Conservation (phyloP, 1,140 invertebrate genomes). For the Rhyacophila brunnea region DNA sequence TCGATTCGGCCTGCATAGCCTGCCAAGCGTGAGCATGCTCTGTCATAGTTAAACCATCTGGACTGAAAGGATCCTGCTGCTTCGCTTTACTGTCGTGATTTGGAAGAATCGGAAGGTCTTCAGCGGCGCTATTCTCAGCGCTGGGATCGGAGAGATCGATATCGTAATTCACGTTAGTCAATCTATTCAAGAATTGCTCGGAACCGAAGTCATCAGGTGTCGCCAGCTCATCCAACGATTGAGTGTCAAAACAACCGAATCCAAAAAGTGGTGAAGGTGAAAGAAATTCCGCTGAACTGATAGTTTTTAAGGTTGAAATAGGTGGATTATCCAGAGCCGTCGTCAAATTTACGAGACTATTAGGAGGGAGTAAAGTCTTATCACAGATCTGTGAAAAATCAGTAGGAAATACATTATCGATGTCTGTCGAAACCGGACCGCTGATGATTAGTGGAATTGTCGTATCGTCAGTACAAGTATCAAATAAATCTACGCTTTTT, state of each 20-base stretch:
- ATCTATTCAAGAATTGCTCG: constrained; percentile 52
- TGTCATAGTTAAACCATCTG: constrained; percentile 38
- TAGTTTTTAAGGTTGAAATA: constrained; percentile 30
- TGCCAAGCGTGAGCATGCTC: constrained; percentile 35
- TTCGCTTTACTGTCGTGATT: neutral
- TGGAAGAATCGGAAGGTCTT: constrained; percentile 52
- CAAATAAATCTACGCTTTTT: constrained; percentile 26
- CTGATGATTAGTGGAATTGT: constrained; percentile 22
- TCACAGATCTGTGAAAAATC: neutral
- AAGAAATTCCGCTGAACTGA: constrained; percentile 48
- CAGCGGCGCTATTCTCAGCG: constrained; percentile 64
- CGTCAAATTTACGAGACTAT: constrained; percentile 32
- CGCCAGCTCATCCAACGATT: constrained; percentile 55
- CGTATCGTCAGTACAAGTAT: constrained; percentile 24
- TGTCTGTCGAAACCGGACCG: neutral
- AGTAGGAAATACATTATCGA: neutral
- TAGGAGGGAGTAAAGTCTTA: constrained; percentile 47
- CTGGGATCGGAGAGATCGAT: constrained; percentile 71
- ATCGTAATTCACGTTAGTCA: constrained; percentile 71
- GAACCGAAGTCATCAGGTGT: constrained; percentile 59
- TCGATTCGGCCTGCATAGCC: constrained; percentile 20
- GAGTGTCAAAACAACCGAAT: constrained; percentile 53
- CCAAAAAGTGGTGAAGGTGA: constrained; percentile 56
- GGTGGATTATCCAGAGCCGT: constrained; percentile 28
- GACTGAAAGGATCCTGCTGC: constrained; percentile 46